Evolutionary conservation across 2,797 vertebrate genomes (phyloP).

Genomic region (Enteromius treurensis): DNA sequence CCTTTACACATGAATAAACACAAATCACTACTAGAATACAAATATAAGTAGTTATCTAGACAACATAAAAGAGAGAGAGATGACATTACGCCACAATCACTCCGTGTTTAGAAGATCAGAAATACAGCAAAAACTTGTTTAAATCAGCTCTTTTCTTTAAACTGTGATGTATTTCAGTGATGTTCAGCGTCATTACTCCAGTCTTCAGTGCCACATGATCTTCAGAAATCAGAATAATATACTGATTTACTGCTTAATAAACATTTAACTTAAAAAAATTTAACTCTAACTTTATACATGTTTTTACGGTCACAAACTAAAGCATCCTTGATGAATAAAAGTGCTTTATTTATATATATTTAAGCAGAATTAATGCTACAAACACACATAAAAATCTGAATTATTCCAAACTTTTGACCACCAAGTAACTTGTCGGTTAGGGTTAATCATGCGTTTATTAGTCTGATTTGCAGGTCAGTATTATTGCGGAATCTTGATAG

Average conservation of each 20-base stretch:
- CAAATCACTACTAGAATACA: too few relatives aligned
- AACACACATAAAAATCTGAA: not conserved
- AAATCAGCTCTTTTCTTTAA: not conserved
- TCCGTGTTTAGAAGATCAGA: not conserved
- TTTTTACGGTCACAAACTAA: not conserved
- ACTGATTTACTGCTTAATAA: not conserved
- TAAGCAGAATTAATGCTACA: not conserved
- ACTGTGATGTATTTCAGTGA: not conserved
- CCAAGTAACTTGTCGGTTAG: too few relatives aligned
- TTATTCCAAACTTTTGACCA: not conserved
- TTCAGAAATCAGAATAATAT: not conserved
- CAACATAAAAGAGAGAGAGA: too few relatives aligned
- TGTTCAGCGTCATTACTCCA: not conserved
- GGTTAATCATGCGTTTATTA: too few relatives aligned
- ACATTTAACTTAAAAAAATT: not conserved
- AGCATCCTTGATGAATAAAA: not conserved
- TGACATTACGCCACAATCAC: too few relatives aligned
- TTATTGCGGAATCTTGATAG: not conserved
- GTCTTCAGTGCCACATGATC: conserved; percentile 1
- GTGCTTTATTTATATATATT: not conserved
- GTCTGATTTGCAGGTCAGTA: too few relatives aligned
- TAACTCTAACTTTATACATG: too few relatives aligned
- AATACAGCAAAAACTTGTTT: not conserved
- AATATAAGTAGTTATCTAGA: too few relatives aligned
- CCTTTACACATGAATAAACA: too few relatives aligned